Conservation (phyloP, 1,140 invertebrate species). For the Drosophila gunungcola region DNA sequence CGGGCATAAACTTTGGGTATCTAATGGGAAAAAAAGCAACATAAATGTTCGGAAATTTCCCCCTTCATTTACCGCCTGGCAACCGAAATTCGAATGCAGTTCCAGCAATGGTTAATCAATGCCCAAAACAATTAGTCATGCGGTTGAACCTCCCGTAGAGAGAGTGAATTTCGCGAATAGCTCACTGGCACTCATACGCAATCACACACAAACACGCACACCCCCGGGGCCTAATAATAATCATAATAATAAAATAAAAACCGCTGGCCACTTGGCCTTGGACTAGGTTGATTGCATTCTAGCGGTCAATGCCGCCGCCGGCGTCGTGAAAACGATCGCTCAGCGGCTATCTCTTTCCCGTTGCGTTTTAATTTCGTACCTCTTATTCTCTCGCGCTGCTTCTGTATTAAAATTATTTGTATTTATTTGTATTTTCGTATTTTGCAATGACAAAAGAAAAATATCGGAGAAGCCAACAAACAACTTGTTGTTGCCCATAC, state of each 20-base stretch:
- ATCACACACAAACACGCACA: slow-evolving; percentile 17
- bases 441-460: slow-evolving; percentile 74
- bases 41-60: not conserved
- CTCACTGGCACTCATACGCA: slow-evolving; percentile 5
- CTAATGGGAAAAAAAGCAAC: not conserved
- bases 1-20: not conserved
- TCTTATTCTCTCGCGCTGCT: slow-evolving; percentile 19
- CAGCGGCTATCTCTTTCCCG: slow-evolving; percentile 14
- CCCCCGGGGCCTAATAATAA: slow-evolving; percentile 41
- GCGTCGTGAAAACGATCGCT: slow-evolving; percentile 69
- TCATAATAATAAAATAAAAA: slow-evolving; percentile 69
- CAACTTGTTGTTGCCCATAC: slow-evolving; percentile 64
- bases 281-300: slow-evolving; percentile 84
- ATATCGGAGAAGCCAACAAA: slow-evolving; percentile 63
- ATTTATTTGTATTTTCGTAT: slow-evolving; percentile 58
- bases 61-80: slow-evolving; percentile 13
- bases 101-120: slow-evolving; percentile 18
- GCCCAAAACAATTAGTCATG: slow-evolving; percentile 51
- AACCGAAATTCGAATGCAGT: slow-evolving; percentile 31
- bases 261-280: slow-evolving; percentile 83
- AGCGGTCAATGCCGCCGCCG: slow-evolving; percentile 76
- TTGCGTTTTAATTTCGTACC: slow-evolving; percentile 6
- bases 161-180: slow-evolving; percentile 28
- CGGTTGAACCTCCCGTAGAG: slow-evolving; percentile 14
- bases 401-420: slow-evolving; percentile 9